Evolutionary conservation across 2,888 invertebrate species (phyloP), one percentile per base, ranked within the genome.

Genomic region (Lacanobia wlatinum): DNA sequence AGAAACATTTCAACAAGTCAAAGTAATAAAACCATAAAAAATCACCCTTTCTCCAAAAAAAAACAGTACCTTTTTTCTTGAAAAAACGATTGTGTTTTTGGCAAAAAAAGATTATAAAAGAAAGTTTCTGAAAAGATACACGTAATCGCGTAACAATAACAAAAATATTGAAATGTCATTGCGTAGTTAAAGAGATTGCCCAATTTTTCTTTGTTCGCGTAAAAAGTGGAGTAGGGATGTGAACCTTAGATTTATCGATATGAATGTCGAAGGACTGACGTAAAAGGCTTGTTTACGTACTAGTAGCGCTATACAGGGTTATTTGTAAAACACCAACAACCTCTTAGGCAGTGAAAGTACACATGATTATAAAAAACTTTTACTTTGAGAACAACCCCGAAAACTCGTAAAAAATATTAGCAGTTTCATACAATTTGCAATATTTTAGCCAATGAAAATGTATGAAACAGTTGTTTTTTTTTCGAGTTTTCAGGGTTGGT

Each of bases 151-250:
- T 83, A 84, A 84, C 87, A 87, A 90, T 84, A 84, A 84, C 85
- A 86, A 90, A 92, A 92, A 93, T 92, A 92, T 93, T 92, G 93
- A 90, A 92, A 88, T 91, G 90, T 93, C 93, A 93, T 92, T 90
- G 90, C 85, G 87, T 85, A 85, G 89, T 91, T 93, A 92, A 91
- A 89, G 89, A 91, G 91, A 93, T 94, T 94, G 93, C 90, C 89
- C 90, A 90, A 92, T 93, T 92, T 91, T 91, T 89, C 89, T 92
- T 92, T 88, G 88, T 91, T 85, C 85, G 85, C 84, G 83, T 88
- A 83, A 87, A 88, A 88, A 87, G 83, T 76, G 76, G 64, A 28
- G 3, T 87, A 92, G 89, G 82, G 93, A 83, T 87, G 92, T 64
- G 14, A 0, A 18, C n/a, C 5, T 28, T 52, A 16, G 4, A 56